Evolutionary conservation across 1,140 invertebrate species (phyloP).

Genomic region (Saccostrea echinata): DNA sequence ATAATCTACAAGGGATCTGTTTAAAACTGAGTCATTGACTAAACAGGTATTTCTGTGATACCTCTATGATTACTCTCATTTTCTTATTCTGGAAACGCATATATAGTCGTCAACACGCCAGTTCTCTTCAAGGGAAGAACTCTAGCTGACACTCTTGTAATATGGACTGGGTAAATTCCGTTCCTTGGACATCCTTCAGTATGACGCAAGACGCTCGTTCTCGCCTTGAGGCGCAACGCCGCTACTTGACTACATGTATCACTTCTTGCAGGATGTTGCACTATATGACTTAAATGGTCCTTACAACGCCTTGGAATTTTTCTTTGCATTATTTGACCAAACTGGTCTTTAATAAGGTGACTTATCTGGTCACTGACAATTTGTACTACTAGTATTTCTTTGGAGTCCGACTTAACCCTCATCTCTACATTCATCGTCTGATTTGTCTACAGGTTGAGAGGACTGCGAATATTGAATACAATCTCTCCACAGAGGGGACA

Average conservation of each 20-base stretch:
- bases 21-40: not conserved
- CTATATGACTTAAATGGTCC: not conserved
- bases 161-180: not conserved
- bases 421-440: no score
- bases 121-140: no score
- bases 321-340: no score
- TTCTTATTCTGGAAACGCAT: no score
- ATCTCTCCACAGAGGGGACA: not conserved
- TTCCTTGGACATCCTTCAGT: not conserved
- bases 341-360: no score
- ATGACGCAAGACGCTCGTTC: not conserved
- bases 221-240: not conserved
- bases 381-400: no score
- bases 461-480: no score
- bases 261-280: not conserved
- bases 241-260: not conserved
- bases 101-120: no score
- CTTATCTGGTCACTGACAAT: no score
- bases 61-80: no score
- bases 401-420: no score
- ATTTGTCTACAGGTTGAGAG: no score
- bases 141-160: not conserved
- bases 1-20: not conserved
- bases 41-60: not conserved
- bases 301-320: not conserved